Base-by-base conservation (phyloP, 2,888 invertebrate species). In the Drepana falcataria region DNA sequence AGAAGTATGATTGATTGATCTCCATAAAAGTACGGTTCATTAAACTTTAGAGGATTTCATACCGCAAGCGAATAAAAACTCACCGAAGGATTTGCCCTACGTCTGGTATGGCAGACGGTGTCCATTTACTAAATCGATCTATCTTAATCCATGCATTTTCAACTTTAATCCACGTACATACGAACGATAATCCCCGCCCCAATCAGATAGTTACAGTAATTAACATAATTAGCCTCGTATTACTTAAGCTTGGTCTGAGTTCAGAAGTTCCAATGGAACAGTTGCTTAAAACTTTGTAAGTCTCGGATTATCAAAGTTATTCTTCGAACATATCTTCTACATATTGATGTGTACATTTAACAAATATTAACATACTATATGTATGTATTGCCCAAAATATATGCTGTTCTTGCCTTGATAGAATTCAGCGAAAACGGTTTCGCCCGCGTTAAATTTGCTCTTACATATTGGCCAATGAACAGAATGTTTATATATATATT, bases 141-240 rank as follows among this genome's bases (percentile, higher is more conserved):
- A 40, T 35, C 40, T 51, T 34, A 49, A 49, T n/a, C 49, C 7
- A 40, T 40, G 40, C 7, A 41, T 5, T 7, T 9, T 44, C 34
- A 40, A 34, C 34, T 40, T 40, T 40, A 51, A 51, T 51, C 51
- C 51, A 33, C 44, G 9, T 3, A 7, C 9, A 44, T 9, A 9
- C 9, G 9, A 44, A 44, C 44, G 1, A 40, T 40, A 51, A 40
- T 3, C 40, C 21, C 21, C 33, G 0, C 40, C 9, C 2, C 33
- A n/a, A 51, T 40, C 21, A 35, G 49, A 7, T 41, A 6, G 2
- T 33, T 51, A 51, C 3, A 41, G 7, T 40, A 34, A 40, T 34
- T 7, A 55, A 62, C 55, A 48, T 55, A 58, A 63, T 61, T 64
- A 63, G 64, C 57, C 55, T 55, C 56, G 58, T 64, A 61, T 51